phyloP scores from a whole-genome alignment of 2,797 vertebrate genomes.

The Ciconia nigra region DNA sequence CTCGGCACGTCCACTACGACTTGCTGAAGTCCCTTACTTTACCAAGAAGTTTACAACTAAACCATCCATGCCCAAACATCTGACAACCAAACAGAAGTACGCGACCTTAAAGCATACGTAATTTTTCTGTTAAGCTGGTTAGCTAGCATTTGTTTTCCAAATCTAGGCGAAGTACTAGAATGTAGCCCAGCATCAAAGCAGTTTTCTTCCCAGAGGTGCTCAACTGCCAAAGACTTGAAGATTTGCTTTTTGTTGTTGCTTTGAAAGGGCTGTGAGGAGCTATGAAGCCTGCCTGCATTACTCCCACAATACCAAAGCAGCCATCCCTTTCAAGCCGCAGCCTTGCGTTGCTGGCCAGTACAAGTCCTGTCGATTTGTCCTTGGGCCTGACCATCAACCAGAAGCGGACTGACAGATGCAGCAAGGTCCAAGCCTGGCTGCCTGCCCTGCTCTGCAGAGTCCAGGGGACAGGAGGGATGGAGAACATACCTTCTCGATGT shows the following conservation, averaged over 20 bases:
- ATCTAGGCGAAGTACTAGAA: background rate
- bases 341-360: rapidly evolving
- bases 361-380: background rate
- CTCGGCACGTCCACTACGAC: no score
- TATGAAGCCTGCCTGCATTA: background rate
- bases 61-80: background rate
- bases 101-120: rapidly evolving
- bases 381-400: background rate
- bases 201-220: background rate
- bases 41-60: background rate
- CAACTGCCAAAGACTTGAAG: background rate
- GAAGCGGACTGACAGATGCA: background rate
- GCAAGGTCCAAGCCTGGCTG: background rate
- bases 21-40: background rate
- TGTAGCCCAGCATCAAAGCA: background rate
- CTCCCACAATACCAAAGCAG: background rate
- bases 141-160: background rate
- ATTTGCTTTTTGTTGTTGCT: background rate
- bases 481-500: background rate
- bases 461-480: background rate
- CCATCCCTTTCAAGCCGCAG: background rate
- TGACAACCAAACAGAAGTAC: background rate
- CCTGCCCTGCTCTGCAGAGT: background rate
- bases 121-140: background rate
- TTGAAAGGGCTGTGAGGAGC: rapidly evolving